These are phyloP conservation scores for Mechanitis mazaeus DNA, from an alignment of 2,888 invertebrate genomes.

Conservation along the genomic window DNA sequence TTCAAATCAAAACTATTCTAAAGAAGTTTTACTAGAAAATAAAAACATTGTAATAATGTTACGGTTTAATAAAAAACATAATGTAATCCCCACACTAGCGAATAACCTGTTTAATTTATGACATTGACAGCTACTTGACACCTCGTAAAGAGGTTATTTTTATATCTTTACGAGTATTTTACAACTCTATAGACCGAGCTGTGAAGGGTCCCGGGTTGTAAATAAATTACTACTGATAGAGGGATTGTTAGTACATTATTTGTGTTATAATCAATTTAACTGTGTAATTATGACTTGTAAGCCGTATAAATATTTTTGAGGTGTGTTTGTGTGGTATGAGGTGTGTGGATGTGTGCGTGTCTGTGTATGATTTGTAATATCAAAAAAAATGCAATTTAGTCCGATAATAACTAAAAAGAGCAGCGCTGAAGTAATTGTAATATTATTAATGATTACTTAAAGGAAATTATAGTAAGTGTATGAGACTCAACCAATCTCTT, in stretches of 20 bases:
- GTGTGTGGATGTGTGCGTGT: no score
- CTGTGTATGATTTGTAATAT: no score
- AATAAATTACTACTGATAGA: neutral
- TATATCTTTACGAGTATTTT: conserved; percentile 9
- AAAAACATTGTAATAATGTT: neutral
- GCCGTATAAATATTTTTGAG: no score
- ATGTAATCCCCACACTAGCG: neutral
- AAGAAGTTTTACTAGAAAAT: neutral
- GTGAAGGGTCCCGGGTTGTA: neutral
- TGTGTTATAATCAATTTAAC: neutral
- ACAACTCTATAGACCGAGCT: neutral
- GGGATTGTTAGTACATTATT: neutral
- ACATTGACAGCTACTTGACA: conserved; percentile 14
- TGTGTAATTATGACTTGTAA: neutral
- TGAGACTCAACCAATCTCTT: no score
- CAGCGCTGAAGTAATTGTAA: no score
- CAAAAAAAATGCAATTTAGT: no score
- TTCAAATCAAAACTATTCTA: no score
- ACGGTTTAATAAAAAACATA: neutral
- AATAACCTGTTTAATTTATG: conserved; percentile 3
- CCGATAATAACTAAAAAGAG: no score
- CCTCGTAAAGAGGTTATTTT: conserved; percentile 24
- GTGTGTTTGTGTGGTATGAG: no score
- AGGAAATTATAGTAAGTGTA: no score
- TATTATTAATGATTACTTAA: no score